These are phyloP conservation scores for Meleagris gallopavo DNA, from an alignment of 2,113 vertebrate genomes.

Conservation along the genomic window DNA sequence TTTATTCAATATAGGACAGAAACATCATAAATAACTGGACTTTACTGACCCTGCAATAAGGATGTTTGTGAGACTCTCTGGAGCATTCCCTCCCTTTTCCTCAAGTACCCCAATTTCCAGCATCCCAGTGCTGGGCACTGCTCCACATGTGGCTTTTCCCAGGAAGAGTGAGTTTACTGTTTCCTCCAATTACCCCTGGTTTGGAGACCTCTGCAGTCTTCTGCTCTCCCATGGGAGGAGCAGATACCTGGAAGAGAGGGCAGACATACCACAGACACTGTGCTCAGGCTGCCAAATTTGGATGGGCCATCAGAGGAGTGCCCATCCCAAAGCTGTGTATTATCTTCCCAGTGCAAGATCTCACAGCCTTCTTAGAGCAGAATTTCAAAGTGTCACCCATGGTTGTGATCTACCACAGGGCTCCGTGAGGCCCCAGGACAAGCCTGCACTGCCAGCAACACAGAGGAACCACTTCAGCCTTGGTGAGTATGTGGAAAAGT, in stretches of 20 bases:
- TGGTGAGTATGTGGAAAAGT: neutral
- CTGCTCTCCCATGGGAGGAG: neutral
- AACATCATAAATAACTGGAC: neutral
- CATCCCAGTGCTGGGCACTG: neutral
- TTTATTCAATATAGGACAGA: neutral
- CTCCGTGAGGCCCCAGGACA: neutral
- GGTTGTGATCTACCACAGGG: neutral
- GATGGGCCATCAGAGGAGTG: neutral
- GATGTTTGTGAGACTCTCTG: neutral
- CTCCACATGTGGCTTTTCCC: neutral
- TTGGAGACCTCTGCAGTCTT: neutral
- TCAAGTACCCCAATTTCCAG: neutral
- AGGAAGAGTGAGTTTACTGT: neutral
- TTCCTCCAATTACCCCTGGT: neutral
- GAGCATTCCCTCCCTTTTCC: neutral
- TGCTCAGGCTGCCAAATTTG: neutral
- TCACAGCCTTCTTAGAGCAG: neutral
- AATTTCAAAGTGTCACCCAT: neutral
- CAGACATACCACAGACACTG: neutral
- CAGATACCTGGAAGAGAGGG: neutral
- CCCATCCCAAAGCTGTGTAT: neutral
- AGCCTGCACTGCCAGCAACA: accelerated
- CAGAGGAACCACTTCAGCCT: neutral
- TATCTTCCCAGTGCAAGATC: neutral
- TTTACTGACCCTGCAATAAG: neutral